Evolutionary conservation across 2,113 vertebrate genomes (phyloP).

Genomic region (Epinephelus fuscoguttatus): DNA sequence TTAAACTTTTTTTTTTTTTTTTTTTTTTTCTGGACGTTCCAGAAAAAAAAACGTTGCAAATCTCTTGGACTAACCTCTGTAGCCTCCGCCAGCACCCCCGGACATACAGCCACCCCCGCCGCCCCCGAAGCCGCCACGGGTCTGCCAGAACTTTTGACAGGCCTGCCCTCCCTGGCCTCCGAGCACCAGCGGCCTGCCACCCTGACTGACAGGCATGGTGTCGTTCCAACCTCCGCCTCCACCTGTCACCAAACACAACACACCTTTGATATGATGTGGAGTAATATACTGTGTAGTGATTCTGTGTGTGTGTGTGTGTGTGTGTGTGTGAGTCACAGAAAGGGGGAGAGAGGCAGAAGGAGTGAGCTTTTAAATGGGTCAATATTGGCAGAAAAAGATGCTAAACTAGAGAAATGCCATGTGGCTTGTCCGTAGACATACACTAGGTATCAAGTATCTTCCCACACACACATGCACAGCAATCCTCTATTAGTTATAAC

Average conservation of each 20-base stretch:
- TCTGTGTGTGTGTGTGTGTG: neutral
- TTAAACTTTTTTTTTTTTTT: constrained; percentile 13
- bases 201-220: constrained; percentile 89
- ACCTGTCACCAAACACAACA: constrained; percentile 85
- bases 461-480: neutral
- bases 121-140: constrained; percentile 95
- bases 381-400: neutral
- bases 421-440: neutral
- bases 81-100: constrained; percentile 97
- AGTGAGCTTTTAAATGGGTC: constrained; percentile 12
- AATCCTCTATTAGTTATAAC: constrained; percentile 2
- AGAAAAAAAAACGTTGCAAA: neutral
- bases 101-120: constrained; percentile 96
- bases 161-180: constrained; percentile 95
- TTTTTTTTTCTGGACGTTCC: neutral
- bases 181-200: constrained; percentile 93
- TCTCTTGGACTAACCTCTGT: constrained; percentile 90
- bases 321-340: neutral
- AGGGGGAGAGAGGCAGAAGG: neutral
- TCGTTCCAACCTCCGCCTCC: constrained; percentile 98
- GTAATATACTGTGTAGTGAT: neutral
- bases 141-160: constrained; percentile 97
- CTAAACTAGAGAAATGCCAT: constrained; percentile 5
- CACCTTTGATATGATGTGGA: constrained; percentile 27
- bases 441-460: neutral